Evolutionary conservation across 2,113 vertebrate genomes (phyloP), one percentile per base, ranked within the genome.

Genomic region (Pterocles orientalis): DNA sequence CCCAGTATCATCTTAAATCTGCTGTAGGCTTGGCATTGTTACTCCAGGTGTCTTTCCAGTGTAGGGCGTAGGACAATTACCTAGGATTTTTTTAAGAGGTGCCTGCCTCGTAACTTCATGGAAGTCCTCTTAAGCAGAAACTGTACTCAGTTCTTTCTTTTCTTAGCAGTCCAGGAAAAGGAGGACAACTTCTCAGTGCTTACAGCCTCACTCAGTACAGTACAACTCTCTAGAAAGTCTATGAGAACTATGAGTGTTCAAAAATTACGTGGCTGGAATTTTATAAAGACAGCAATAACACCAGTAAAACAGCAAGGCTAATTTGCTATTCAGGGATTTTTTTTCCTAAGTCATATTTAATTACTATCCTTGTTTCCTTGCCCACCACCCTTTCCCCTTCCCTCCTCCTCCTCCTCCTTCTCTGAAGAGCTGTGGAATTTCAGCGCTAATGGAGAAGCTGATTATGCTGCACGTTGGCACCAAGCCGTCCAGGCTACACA

Each of bases 371-470:
- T 70, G 48, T 90, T 96, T 90, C 82, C 39, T 86, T 96, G 87
- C 90, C 82, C 82, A 83, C 77, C 61, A 83, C 47, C 23, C 82
- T 64, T 83, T 31, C n/a, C 23, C n/a, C 62, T 41, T 41, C 41
- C 20, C 9, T 50, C 23, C 41, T 41, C 41, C 71, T 84, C 78
- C n/a, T 36, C 36, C 36, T 36, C 36, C 80, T 80, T 89, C 71
- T 88, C 81, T 77, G 76, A 95, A 95, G 94, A 94, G 94, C 93
- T 92, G 82, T 94, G 95, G 96, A 95, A 97, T 97, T 94, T 89
- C 33, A 53, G 39, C 0, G 11, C 85, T 88, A 39, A 68, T 91
- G 89, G 76, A 95, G 94, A 94, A 88, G 86, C 71, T 94, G 95
- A 96, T 94, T 95, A 88, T 69, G 94, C 82, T 76, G 88, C 91